These are phyloP conservation scores for Tenebrio molitor DNA, from an alignment of 1,140 invertebrate genomes.

Conservation along the genomic window DNA sequence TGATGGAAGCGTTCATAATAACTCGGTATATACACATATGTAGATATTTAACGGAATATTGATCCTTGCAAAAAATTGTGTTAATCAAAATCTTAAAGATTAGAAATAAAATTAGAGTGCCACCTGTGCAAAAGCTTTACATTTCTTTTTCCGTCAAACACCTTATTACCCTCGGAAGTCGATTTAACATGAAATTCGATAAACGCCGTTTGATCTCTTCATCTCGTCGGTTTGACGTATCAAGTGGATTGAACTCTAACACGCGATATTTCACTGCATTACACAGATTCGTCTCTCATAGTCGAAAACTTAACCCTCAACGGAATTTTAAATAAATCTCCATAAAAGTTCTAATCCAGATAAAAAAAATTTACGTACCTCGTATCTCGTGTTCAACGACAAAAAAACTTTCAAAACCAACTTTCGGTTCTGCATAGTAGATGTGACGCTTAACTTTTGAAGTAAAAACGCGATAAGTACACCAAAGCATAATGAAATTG, in stretches of 20 bases:
- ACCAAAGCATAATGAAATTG: background rate
- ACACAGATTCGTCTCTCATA: background rate
- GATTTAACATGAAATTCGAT: background rate
- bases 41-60: too few relatives aligned
- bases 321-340: background rate
- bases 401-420: background rate
- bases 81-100: too few relatives aligned
- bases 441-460: background rate
- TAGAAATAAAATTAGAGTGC: too few relatives aligned
- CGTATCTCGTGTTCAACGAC: background rate
- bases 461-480: conserved; percentile 8
- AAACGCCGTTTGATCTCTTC: background rate
- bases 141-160: too few relatives aligned
- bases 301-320: background rate
- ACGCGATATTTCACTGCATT: background rate
- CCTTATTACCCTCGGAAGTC: background rate
- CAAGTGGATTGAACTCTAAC: too few relatives aligned
- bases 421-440: background rate
- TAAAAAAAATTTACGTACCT: background rate
- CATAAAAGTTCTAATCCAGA: background rate
- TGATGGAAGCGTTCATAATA: too few relatives aligned
- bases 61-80: too few relatives aligned
- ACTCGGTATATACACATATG: too few relatives aligned
- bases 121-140: too few relatives aligned
- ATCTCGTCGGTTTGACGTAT: too few relatives aligned